A percentile compares a stretch with the other conserved stretches of the same genome.
Evolutionary conservation across 2,888 invertebrate genomes (phyloP).

Genomic region (Drosophila austrosaltans): DNA sequence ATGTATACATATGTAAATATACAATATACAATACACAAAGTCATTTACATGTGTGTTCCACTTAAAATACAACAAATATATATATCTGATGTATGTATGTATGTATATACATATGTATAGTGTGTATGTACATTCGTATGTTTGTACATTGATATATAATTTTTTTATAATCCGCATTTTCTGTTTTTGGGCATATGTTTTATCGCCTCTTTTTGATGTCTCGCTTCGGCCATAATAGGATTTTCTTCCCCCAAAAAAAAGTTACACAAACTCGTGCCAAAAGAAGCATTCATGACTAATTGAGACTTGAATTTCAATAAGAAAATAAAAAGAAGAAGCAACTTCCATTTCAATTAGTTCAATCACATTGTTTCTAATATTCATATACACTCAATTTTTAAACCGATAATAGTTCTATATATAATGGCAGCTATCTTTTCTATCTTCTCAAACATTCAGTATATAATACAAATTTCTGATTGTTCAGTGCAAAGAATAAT

Average conservation of each 20-base stretch:
- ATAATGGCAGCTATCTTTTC: too few species aligned
- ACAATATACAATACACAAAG: conserved; percentile 29
- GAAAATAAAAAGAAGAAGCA: neutral
- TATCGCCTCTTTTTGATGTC: conserved; percentile 13
- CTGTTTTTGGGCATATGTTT: conserved; percentile 31
- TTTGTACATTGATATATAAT: conserved; percentile 45
- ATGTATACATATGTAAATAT: conserved; percentile 45
- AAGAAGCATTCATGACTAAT: conserved; percentile 2
- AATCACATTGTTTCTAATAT: too few species aligned
- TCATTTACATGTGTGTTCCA: conserved; percentile 69
- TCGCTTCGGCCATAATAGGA: conserved; percentile 31
- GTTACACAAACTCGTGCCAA: neutral
- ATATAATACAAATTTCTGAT: too few species aligned
- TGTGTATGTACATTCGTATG: conserved; percentile 29
- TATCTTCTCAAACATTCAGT: too few species aligned
- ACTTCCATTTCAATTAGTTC: neutral
- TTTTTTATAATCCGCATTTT: conserved; percentile 58
- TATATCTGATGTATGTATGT: conserved; percentile 7
- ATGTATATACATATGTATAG: neutral
- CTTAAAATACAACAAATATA: conserved; percentile 52
- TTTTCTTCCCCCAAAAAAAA: conserved; percentile 7
- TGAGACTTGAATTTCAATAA: neutral
- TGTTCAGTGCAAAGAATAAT: too few species aligned
- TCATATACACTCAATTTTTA: too few species aligned
- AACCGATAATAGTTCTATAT: too few species aligned